Base-by-base conservation (phyloP, 2,113 vertebrate genomes). In the Dendropsophus ebraccatus region DNA sequence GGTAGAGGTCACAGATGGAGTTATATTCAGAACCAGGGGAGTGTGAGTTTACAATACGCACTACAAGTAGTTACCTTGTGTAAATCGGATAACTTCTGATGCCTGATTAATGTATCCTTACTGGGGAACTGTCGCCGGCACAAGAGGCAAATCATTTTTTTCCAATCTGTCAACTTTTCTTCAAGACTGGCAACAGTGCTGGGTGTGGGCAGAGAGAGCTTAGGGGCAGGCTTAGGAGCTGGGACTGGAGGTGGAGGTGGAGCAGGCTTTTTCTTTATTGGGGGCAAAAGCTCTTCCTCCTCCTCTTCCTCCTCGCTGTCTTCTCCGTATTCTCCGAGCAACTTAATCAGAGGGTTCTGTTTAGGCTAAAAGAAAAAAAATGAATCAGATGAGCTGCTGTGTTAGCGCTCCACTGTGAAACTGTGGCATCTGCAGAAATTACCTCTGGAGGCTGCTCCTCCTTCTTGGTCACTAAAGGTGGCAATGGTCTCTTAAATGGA, bases 251-350 rank as follows among this genome's bases (percentile, higher is more conserved):
- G 78, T 0, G 90, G 92, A 32, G 92, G 89, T 70, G 91, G 92
- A 30, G 91, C 91, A 0, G 87, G 88, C 14, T 50, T 85, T 35
- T 70, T 85, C 28, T 37, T 25, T 13, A 37, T 16, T 7, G 49
- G 41, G 11, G 84, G 62, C 5, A 92, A 49, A 1, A 91, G 90
- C n/a, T 96, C 96, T 17, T 97, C 96, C 45, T 98, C 97, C 81
- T 98, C 96, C 75, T 96, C 96, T 73, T 99, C 97, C 1, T 99
- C 98, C 88, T 99, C 97, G 0, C 97, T 99, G 88, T 98, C 97
- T 78, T 97, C 97, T 75, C 93, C 97, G 69, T 99, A 99, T 88
- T 99, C 97, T 32, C 97, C 97, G 23, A 97, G 94, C 82, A 99
- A 95, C 81, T 97, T 92, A 32, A 97, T 97, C 70, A 99, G 92